These are phyloP conservation scores for Hylia prasina DNA, from an alignment of 2,113 vertebrate species.

Conservation along the genomic window DNA sequence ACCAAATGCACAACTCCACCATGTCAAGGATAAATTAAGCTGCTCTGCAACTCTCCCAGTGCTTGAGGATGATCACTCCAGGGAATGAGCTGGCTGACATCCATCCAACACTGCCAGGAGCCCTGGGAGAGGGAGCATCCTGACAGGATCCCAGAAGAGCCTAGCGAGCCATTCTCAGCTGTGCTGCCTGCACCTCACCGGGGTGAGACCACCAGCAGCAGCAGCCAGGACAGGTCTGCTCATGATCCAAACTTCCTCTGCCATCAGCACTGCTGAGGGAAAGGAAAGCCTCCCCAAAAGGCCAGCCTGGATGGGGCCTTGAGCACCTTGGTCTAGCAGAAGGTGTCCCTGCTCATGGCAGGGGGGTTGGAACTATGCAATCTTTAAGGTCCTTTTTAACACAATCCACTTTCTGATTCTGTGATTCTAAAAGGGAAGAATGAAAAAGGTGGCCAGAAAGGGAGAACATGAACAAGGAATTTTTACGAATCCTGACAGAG, in stretches of 20 bases:
- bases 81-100: neutral
- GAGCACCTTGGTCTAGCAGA: neutral
- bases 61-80: neutral
- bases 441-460: neutral
- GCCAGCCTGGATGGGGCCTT: neutral
- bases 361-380: rapidly evolving
- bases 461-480: neutral
- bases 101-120: neutral
- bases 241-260: neutral
- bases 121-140: neutral
- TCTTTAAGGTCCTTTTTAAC: neutral
- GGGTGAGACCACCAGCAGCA: neutral
- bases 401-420: neutral
- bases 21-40: neutral
- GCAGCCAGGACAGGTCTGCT: neutral
- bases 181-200: neutral
- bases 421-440: neutral
- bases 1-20: rapidly evolving
- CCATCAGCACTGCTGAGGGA: neutral
- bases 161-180: rapidly evolving
- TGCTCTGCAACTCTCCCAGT: neutral
- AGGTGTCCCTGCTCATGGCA: too few relatives aligned
- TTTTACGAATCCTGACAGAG: neutral
- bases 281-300: neutral
- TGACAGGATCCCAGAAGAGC: neutral